A percentile compares a stretch with the other conserved stretches of the same genome.
Evolutionary conservation across 2,888 invertebrate genomes (phyloP).

Genomic region (Lithophane leautieri): DNA sequence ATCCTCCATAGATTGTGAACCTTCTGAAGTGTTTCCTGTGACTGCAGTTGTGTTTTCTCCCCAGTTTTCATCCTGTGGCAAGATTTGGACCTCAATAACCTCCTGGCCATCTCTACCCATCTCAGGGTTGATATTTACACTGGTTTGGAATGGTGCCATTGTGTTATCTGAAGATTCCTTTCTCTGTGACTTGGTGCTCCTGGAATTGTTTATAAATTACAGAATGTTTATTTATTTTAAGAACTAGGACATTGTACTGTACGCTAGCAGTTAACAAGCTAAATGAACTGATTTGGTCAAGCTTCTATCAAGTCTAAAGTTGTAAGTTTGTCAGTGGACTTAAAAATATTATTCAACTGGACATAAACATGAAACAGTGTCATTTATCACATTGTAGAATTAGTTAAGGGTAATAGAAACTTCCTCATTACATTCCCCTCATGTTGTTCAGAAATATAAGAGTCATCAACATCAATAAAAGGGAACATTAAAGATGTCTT

Average conservation of each 20-base stretch:
- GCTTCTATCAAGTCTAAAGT: neutral
- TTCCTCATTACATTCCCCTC: neutral
- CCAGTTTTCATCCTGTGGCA: slow-evolving; percentile 99
- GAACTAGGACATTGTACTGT: neutral
- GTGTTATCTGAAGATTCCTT: slow-evolving; percentile 91
- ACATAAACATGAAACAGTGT: neutral
- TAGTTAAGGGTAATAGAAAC: neutral
- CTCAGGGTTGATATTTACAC: slow-evolving; percentile 95
- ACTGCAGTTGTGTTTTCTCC: slow-evolving; percentile 99
- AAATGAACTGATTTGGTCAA: neutral
- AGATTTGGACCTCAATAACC: slow-evolving; percentile 98
- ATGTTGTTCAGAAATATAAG: neutral
- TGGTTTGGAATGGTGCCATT: slow-evolving; percentile 97
- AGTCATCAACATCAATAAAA: neutral
- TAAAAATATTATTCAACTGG: neutral
- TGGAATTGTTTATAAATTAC: slow-evolving; percentile 64
- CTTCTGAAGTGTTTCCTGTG: slow-evolving; percentile 98
- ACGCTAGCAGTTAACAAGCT: neutral
- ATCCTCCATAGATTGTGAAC: slow-evolving; percentile 98
- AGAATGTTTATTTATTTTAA: too few species aligned
- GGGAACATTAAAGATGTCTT: neutral
- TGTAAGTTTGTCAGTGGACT: neutral
- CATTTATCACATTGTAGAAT: neutral
- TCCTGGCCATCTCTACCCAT: slow-evolving; percentile 95
- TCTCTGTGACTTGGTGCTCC: slow-evolving; percentile 92